These are phyloP conservation scores for Hirundichthys speculiger DNA, from an alignment of 2,113 vertebrate species.

Conservation along the genomic window DNA sequence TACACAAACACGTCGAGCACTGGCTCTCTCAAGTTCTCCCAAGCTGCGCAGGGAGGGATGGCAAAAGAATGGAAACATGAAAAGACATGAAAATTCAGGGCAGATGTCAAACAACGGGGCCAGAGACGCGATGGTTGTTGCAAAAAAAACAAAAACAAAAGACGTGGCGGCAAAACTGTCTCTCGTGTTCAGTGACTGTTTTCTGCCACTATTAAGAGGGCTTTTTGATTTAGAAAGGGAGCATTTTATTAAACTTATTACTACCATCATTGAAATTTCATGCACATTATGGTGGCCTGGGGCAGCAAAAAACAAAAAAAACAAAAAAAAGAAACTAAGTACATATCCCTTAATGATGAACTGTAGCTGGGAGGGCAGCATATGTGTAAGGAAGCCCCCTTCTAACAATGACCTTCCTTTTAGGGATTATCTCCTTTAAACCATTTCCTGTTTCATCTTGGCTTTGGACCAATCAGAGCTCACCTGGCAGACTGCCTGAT, in stretches of 20 bases:
- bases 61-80: constrained; percentile 67
- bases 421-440: constrained; percentile 20
- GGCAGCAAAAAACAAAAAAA: background rate
- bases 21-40: constrained; percentile 24
- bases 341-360: background rate
- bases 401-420: constrained; percentile 24
- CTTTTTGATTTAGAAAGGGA: background rate
- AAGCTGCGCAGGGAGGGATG: constrained; percentile 33
- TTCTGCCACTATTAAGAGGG: constrained; percentile 1
- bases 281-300: background rate
- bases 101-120: constrained; percentile 61
- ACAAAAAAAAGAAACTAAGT: no score
- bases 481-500: background rate
- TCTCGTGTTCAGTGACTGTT: constrained; percentile 12
- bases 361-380: constrained; percentile 3
- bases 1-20: constrained; percentile 20
- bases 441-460: constrained; percentile 21
- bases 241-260: background rate
- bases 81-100: constrained; percentile 60
- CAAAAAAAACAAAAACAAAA: constrained; percentile 28
- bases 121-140: constrained; percentile 35
- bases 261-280: background rate
- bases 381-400: constrained; percentile 10
- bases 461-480: constrained; percentile 16
- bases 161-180: constrained; percentile 21